Conservation (phyloP, 2,888 invertebrate species). For the Sarcophaga caerulescens region DNA sequence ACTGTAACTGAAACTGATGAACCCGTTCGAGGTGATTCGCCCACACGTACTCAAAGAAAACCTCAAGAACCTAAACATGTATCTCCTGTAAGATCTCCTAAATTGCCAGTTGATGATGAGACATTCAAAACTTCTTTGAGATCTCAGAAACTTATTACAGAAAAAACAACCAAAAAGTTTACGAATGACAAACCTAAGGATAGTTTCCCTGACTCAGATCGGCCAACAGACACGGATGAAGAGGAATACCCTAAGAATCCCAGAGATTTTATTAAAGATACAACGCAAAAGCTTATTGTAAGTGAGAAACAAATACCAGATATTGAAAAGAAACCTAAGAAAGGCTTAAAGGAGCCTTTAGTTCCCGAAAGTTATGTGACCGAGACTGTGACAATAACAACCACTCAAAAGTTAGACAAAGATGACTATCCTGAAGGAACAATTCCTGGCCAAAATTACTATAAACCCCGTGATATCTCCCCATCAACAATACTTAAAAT, state of each 20-base stretch:
- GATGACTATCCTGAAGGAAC: not conserved
- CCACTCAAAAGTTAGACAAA: not conserved
- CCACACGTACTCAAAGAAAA: not conserved
- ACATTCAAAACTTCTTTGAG: not conserved
- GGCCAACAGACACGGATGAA: not conserved
- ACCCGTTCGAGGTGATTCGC: not conserved
- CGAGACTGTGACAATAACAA: not conserved
- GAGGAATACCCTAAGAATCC: not conserved
- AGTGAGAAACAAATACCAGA: not conserved
- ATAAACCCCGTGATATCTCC: not conserved
- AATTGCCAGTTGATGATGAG: not conserved
- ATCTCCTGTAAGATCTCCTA: not conserved
- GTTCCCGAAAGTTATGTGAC: not conserved
- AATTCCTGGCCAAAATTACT: not conserved
- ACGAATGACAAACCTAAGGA: not conserved
- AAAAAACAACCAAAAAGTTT: not conserved
- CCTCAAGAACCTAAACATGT: not conserved
- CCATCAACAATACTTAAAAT: too few relatives aligned
- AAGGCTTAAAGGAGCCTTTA: not conserved
- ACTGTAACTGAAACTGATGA: not conserved
- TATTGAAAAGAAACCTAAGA: not conserved
- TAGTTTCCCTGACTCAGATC: not conserved
- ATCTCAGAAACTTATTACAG: conserved; percentile 1
- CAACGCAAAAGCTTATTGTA: not conserved
- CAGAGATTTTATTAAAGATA: not conserved